A percentile compares a stretch with the other conserved stretches of the same genome.
phyloP scores from a whole-genome alignment of 2,113 vertebrate genomes.

The Struthidea cinerea region DNA sequence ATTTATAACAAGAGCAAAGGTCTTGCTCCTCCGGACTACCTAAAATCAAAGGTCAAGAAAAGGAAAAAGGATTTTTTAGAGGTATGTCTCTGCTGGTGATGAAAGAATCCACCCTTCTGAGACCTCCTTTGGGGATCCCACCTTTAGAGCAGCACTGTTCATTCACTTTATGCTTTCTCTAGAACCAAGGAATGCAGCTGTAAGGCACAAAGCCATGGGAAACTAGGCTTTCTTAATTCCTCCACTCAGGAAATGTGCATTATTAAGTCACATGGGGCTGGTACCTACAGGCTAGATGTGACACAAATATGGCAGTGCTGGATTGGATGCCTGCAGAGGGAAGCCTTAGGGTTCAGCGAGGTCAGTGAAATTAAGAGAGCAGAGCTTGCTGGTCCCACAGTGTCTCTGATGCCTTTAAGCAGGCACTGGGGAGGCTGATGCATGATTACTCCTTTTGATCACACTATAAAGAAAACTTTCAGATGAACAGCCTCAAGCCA shows the following conservation, averaged over 20 bases:
- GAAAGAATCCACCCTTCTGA: not conserved
- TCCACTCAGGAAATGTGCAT: not conserved
- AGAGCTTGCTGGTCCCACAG: not conserved
- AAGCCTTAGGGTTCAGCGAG: not conserved
- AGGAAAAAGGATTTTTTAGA: not conserved
- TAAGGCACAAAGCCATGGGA: not conserved
- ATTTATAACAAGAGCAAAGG: not conserved
- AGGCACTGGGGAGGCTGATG: not conserved
- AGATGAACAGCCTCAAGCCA: not conserved
- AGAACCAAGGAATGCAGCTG: not conserved
- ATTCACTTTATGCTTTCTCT: not conserved
- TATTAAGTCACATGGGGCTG: not conserved
- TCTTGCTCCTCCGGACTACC: not conserved
- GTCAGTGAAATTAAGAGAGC: not conserved
- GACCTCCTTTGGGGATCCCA: not conserved
- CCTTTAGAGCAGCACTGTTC: not conserved
- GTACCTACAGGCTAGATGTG: not conserved
- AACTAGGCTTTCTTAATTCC: not conserved
- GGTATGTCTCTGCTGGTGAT: fast-evolving
- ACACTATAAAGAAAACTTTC: not conserved
- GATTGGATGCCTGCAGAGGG: not conserved
- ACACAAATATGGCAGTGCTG: not conserved
- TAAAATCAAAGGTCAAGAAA: not conserved
- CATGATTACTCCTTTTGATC: not conserved
- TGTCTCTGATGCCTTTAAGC: not conserved